These are phyloP conservation scores for Poecile atricapillus DNA, from an alignment of 2,113 vertebrate species.

Conservation along the genomic window DNA sequence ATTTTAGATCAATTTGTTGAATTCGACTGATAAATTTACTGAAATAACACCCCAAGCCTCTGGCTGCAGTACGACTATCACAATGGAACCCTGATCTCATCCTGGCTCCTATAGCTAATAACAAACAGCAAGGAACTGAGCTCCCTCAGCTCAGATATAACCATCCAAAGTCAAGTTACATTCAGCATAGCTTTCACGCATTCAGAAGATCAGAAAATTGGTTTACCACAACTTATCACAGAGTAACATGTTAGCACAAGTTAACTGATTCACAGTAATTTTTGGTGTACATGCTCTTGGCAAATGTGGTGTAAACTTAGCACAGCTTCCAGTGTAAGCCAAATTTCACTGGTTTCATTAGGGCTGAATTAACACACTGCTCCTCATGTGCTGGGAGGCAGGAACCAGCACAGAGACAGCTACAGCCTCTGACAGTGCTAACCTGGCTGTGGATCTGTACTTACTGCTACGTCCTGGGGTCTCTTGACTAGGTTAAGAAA, in stretches of 20 bases:
- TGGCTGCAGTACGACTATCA: neutral
- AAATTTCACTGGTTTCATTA: neutral
- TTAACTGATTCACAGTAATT: conserved; percentile 41
- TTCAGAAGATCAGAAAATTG: conserved; percentile 21
- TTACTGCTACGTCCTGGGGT: neutral
- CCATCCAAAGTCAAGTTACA: neutral
- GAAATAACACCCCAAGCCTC: neutral
- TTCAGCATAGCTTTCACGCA: neutral
- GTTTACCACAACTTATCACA: conserved; percentile 17
- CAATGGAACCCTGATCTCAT: neutral
- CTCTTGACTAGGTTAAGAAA: neutral
- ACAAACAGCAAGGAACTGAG: neutral
- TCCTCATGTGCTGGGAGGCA: neutral
- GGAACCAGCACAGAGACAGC: neutral
- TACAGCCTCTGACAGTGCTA: neutral
- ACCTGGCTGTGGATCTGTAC: neutral
- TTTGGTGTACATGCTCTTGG: neutral
- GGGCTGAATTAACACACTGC: neutral
- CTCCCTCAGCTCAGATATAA: neutral
- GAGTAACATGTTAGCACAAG: conserved; percentile 33
- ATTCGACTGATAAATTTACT: neutral
- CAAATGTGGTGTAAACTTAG: conserved; percentile 4
- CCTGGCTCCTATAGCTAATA: neutral
- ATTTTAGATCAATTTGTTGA: neutral
- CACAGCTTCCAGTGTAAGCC: neutral